phyloP scores from a whole-genome alignment of 2,888 invertebrate species.

The Romanomermis culicivorax region DNA sequence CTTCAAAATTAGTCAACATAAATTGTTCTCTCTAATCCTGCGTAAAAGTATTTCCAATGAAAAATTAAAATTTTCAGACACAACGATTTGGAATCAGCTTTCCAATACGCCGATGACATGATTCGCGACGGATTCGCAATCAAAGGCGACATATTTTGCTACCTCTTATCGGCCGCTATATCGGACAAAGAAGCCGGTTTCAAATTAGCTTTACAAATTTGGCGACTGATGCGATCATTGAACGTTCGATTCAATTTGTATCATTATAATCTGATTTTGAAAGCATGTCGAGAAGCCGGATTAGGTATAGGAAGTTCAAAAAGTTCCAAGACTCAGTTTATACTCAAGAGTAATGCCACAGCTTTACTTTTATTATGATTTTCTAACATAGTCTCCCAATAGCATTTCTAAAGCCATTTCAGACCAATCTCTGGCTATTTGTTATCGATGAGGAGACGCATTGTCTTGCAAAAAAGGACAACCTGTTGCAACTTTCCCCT shows the following conservation, averaged over 20 bases:
- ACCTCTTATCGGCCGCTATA: neutral
- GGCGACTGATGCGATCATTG: neutral
- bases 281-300: neutral
- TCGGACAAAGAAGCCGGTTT: neutral
- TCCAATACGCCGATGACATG: constrained; percentile 1
- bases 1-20: too few relatives aligned
- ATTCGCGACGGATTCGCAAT: neutral
- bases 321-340: neutral
- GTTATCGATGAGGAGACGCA: too few relatives aligned
- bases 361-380: too few relatives aligned
- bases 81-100: neutral
- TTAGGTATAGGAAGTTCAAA: neutral
- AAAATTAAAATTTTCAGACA: neutral
- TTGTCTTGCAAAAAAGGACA: too few relatives aligned
- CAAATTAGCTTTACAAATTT: neutral
- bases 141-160: neutral
- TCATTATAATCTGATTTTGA: neutral
- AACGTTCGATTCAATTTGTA: neutral
- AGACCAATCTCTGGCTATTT: neutral
- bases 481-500: too few relatives aligned
- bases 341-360: too few relatives aligned
- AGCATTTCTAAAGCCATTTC: neutral
- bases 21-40: too few relatives aligned
- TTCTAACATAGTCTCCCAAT: neutral
- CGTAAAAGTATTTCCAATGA: too few relatives aligned